Base-by-base conservation (phyloP, 2,113 vertebrate genomes). In the Elanus axillaris region DNA sequence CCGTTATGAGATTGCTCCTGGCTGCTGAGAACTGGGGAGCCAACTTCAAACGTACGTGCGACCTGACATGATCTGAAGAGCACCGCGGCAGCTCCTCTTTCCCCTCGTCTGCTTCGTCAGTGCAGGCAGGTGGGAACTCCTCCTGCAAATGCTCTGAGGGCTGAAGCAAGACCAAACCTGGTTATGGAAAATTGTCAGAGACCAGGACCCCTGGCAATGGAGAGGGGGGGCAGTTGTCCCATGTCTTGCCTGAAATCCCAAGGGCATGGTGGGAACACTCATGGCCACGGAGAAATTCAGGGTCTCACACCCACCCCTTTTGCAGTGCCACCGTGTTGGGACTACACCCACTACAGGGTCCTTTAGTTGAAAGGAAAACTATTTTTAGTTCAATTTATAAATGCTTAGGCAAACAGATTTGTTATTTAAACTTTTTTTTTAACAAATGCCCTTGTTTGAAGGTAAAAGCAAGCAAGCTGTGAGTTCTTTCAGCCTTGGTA, bases 51-150 rank as follows among this genome's bases (percentile, higher is more conserved):
- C 11, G n/a, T 97, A 97, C 92, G 96, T 98, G 97, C 89, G 45
- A 86, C 91, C 92, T 55, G 93, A 94, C 97, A 98, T 93, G 95
- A 85, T 97, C 93, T 8, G 13, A 78, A 88, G 66, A 94, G 78
- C 71, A 2, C 29, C 1, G 1, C 13, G 3, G 12, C 3, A 6
- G 40, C 67, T 94, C 75, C 74, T 50, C 89, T 55, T 13, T 52
- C 86, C 55, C 53, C 38, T 40, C 1, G 0, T 42, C 78, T 0
- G 0, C 42, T 32, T 75, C n/a, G 2, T 20, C 25, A 2, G 27
- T 4, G n/a, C 7, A 1, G 18, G 18, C 0, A 10, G 52, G 22
- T 88, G 79, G 79, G 85, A 94, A 13, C 78, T 93, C 66, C 72
- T 95, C 64, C 88, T 81, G 50, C 50, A 27, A 43, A 10, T 13